Evolutionary conservation across 2,113 vertebrate species (phyloP).

Genomic region (Cacatua alba): DNA sequence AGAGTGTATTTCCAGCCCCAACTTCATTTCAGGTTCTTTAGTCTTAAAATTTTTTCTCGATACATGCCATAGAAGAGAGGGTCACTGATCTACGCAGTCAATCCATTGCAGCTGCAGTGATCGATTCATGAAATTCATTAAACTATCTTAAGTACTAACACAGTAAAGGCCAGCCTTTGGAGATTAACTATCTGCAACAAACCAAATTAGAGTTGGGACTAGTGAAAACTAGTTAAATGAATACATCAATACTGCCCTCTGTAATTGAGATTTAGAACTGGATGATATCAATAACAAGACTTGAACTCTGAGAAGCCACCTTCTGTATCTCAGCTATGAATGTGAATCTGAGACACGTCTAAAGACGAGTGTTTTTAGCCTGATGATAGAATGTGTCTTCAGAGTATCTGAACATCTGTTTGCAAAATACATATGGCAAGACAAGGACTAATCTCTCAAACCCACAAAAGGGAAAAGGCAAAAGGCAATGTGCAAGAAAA

Average conservation of each 20-base stretch:
- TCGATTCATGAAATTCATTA: constrained; percentile 26
- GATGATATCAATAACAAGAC: background rate
- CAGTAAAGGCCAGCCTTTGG: background rate
- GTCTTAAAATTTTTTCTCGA: background rate
- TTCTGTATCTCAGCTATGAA: background rate
- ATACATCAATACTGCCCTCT: background rate
- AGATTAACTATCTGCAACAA: background rate
- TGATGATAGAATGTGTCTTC: background rate
- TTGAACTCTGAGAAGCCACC: background rate
- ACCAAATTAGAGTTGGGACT: background rate
- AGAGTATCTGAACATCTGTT: background rate
- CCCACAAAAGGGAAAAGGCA: background rate
- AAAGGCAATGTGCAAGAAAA: background rate
- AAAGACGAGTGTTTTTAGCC: background rate
- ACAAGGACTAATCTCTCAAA: background rate
- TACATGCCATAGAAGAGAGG: background rate
- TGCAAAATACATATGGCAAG: background rate
- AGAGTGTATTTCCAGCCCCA: background rate
- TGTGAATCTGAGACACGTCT: background rate
- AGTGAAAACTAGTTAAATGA: constrained; percentile 13
- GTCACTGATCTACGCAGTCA: background rate
- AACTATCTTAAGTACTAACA: background rate
- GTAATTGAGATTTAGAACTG: background rate
- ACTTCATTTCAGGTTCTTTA: background rate
- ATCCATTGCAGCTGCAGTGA: constrained; percentile 8